Evolutionary conservation across 1,140 invertebrate genomes (phyloP).

Genomic region (Nixonia krombeini): DNA sequence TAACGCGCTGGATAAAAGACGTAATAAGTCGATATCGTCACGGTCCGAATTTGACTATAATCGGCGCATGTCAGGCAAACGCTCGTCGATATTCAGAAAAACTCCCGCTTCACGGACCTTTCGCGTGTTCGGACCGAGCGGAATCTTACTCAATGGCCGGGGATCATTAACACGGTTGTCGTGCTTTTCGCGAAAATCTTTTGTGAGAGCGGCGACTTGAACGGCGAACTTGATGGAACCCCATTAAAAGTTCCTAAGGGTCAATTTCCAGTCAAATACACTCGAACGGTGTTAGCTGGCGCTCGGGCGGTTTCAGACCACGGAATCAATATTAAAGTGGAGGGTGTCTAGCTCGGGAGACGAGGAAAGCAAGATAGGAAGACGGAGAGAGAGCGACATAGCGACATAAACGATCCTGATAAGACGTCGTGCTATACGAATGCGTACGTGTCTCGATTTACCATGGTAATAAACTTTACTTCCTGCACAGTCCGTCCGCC

Average conservation of each 20-base stretch:
- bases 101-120: neutral
- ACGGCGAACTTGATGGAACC: constrained; percentile 1
- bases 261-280: constrained; percentile 62
- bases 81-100: neutral
- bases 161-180: neutral
- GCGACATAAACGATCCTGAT: neutral
- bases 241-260: constrained; percentile 59
- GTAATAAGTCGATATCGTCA: too few relatives aligned
- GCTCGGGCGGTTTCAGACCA: constrained; percentile 33
- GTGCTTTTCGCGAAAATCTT: neutral
- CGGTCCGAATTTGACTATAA: too few relatives aligned
- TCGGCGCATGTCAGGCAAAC: too few relatives aligned
- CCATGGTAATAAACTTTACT: neutral
- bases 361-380: neutral
- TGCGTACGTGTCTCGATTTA: neutral
- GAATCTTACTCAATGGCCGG: neutral
- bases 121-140: neutral
- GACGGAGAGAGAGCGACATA: too few relatives aligned
- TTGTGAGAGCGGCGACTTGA: neutral
- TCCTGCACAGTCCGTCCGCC: too few relatives aligned
- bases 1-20: too few relatives aligned
- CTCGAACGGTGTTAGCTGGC: constrained; percentile 48
- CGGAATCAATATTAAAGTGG: constrained; percentile 57
- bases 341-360: constrained; percentile 1
- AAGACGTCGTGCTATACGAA: neutral